phyloP scores from a whole-genome alignment of 2,113 vertebrate species.

The Psammodynastes pulverulentus region DNA sequence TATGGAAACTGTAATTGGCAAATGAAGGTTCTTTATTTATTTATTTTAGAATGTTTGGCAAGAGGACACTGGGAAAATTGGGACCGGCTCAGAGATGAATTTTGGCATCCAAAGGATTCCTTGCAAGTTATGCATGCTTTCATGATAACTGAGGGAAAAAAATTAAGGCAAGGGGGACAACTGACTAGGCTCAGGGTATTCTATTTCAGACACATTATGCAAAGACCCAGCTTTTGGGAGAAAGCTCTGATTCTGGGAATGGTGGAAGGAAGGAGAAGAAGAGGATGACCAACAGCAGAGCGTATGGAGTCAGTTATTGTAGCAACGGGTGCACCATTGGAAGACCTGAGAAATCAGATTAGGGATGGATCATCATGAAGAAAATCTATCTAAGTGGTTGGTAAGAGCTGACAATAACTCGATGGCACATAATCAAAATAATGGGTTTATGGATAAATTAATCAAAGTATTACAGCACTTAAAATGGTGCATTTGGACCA shows the following conservation, averaged over 20 bases:
- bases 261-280: background rate
- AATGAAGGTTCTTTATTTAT: background rate
- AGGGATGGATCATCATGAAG: background rate
- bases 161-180: background rate
- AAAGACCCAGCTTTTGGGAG: background rate
- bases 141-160: background rate
- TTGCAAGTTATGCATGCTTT: background rate
- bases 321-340: background rate
- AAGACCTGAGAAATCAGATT: background rate
- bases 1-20: background rate
- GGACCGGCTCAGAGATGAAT: too few species aligned
- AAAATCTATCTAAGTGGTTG: background rate
- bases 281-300: background rate
- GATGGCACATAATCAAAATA: background rate
- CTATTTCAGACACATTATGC: background rate
- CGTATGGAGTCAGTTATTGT: background rate
- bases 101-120: background rate
- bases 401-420: background rate
- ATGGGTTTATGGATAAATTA: background rate
- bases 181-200: background rate
- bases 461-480: background rate
- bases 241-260: background rate
- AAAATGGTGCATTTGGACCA: background rate
- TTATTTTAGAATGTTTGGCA: background rate
- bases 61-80: background rate